A percentile compares a stretch with the other conserved stretches of the same genome.
phyloP scores from a whole-genome alignment of 1,140 invertebrate genomes.

The Monomorium pharaonis region DNA sequence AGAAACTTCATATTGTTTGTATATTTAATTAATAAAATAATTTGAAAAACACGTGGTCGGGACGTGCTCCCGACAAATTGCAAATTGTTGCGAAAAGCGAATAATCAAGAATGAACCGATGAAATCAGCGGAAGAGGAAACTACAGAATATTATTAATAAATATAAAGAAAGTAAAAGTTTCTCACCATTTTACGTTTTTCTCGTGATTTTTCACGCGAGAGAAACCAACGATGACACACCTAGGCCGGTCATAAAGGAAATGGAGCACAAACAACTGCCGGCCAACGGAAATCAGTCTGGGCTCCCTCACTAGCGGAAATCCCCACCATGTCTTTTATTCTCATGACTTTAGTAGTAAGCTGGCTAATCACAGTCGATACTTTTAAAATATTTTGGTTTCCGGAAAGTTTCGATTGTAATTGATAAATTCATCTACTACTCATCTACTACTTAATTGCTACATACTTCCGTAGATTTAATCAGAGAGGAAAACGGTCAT shows the following conservation, averaged over 20 bases:
- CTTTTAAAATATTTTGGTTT: neutral
- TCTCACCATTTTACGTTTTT: neutral
- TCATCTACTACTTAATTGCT: neutral
- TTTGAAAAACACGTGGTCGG: neutral
- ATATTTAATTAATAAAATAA: neutral
- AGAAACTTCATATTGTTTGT: no score
- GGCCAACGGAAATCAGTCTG: neutral
- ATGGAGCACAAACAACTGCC: neutral
- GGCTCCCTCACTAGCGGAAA: no score
- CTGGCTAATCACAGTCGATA: neutral
- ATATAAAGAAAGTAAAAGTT: neutral
- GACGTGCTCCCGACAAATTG: neutral
- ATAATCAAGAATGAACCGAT: neutral
- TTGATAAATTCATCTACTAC: neutral
- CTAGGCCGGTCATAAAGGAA: neutral
- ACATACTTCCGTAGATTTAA: neutral
- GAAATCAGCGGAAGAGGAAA: neutral
- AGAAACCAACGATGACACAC: neutral
- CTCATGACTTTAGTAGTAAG: neutral
- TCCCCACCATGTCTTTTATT: no score
- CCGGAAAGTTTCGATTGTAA: neutral
- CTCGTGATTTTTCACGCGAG: neutral
- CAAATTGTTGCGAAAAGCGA: neutral
- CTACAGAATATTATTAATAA: neutral
- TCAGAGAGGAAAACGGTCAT: no score